Evolutionary conservation across 2,888 invertebrate genomes (phyloP).

Genomic region (Harpalus rubripes): DNA sequence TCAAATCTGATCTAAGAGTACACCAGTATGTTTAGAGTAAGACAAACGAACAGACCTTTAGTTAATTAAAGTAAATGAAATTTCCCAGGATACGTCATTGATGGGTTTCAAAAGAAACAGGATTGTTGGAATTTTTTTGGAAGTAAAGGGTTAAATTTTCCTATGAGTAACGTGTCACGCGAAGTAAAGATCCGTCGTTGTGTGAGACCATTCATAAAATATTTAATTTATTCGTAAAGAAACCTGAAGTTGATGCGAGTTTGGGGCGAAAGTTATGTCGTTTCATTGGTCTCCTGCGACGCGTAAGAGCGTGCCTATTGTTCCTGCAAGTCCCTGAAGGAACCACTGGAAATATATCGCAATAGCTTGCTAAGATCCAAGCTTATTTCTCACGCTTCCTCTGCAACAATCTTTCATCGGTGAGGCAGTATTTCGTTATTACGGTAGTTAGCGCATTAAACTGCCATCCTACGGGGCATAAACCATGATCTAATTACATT

Average conservation of each 20-base stretch:
- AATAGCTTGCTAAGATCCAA: slow-evolving; percentile 29
- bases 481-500: slow-evolving; percentile 60
- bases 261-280: slow-evolving; percentile 57
- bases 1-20: no score
- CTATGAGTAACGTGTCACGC: no score
- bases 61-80: no score
- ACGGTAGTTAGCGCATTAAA: slow-evolving; percentile 57
- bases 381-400: slow-evolving; percentile 47
- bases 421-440: slow-evolving; percentile 50
- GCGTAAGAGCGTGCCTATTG: slow-evolving; percentile 54
- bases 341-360: slow-evolving; percentile 58
- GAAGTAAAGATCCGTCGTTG: no score
- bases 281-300: slow-evolving; percentile 64
- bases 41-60: no score
- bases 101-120: no score
- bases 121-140: no score
- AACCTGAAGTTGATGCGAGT: slow-evolving; percentile 58
- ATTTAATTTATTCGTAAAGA: slow-evolving; percentile 64
- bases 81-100: no score
- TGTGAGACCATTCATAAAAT: slow-evolving; percentile 50
- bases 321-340: slow-evolving; percentile 53
- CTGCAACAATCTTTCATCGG: slow-evolving; percentile 42
- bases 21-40: no score
- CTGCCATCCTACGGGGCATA: slow-evolving; percentile 45
- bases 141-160: no score